Base-by-base conservation (phyloP, 2,888 invertebrate species). In the Liposcelis brunnea region DNA sequence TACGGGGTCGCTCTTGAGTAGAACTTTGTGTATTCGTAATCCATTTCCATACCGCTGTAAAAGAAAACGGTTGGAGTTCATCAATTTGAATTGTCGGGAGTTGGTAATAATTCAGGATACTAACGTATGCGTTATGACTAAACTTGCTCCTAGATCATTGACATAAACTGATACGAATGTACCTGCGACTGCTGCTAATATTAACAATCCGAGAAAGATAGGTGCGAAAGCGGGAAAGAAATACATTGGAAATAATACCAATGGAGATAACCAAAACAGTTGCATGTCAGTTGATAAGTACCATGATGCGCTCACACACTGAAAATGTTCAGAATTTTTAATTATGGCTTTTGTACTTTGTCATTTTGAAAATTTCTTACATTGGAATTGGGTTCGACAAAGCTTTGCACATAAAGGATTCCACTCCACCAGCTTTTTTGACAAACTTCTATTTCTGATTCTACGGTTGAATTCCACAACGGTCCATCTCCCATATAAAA, bases 231-330 rank as follows among this genome's bases (percentile, higher is more conserved):
- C 68, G 26, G 70, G 64, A 66, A 74, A 75, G 55, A 68, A 70
- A 74, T 77, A 77, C 12, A 81, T 58, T n/a, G 74, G 68, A 59
- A 72, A 78, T 51, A 80, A 73, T 45, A 78, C 65, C 37, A 74
- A 60, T 1, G 80, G 77, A 0, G 80, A 77, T 36, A 80, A 55
- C 53, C 79, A 67, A 61, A 75, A 77, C 43, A 77, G 56, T 56
- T 77, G 76, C 1, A 76, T 74, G 50, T 77, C 77, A 36, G 74
- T 75, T 3, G 68, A 62, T 45, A 79, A 63, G 54, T 77, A 78
- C 78, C 78, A 79, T 0, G 78, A 75, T 59, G 77, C 77, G 61
- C 77, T 77, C 76, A 78, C 77, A 52, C 77, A 78, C 77, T 77
- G 65, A 46, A 70, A 66, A 6, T 26, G 26, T 26, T 8, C 4